Evolutionary conservation across 2,113 vertebrate species (phyloP).

Genomic region (Trochalopteron elliotii): DNA sequence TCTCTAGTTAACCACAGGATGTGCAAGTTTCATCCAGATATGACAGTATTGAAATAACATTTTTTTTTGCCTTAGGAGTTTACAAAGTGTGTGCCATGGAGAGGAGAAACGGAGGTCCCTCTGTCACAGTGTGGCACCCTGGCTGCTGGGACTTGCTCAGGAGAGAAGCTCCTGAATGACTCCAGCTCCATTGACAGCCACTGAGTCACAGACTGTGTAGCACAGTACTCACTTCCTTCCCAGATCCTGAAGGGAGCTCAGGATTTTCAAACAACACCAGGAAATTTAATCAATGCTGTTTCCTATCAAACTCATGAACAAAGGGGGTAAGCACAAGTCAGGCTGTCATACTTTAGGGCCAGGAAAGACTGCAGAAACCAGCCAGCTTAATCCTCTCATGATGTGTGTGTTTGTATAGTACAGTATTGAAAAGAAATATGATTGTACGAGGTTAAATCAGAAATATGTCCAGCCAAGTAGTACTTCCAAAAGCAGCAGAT

Average conservation of each 20-base stretch:
- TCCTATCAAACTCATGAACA: neutral
- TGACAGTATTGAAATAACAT: neutral
- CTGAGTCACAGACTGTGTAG: rapidly evolving
- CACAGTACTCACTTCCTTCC: rapidly evolving
- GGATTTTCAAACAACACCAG: neutral
- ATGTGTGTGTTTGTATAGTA: neutral
- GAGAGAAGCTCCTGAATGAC: rapidly evolving
- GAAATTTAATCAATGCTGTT: neutral
- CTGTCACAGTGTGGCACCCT: rapidly evolving
- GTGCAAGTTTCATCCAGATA: neutral
- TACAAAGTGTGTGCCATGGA: neutral
- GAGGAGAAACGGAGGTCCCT: neutral
- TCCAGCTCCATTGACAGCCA: neutral
- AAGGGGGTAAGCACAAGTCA: neutral
- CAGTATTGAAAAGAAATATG: neutral
- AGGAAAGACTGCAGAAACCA: neutral
- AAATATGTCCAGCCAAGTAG: neutral
- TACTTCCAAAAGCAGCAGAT: neutral
- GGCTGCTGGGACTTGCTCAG: neutral
- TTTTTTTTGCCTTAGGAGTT: neutral
- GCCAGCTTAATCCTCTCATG: neutral
- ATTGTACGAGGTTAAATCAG: neutral
- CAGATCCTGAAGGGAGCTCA: neutral
- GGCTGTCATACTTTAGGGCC: neutral
- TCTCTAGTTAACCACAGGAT: neutral